Evolutionary conservation across 2,113 vertebrate genomes (phyloP).

Genomic region (Tilapia sparmanii): DNA sequence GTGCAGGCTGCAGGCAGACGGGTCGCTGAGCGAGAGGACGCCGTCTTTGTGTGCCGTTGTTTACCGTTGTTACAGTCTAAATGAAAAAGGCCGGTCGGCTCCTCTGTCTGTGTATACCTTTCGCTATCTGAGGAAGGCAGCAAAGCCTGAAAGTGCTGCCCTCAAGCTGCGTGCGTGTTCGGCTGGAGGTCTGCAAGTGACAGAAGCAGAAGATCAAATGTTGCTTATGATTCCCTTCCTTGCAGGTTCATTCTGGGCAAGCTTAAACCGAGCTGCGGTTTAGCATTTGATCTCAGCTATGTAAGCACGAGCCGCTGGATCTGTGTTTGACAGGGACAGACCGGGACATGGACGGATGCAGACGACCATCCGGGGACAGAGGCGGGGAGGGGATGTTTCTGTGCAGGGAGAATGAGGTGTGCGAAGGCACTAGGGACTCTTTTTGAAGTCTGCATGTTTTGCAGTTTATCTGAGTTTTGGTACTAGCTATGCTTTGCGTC

Average conservation of each 20-base stretch:
- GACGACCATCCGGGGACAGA: constrained; percentile 7
- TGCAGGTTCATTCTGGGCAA: constrained; percentile 48
- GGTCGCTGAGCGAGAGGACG: constrained; percentile 33
- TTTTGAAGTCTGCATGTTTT: constrained; percentile 39
- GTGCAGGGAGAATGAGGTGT: neutral
- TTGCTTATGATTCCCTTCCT: constrained; percentile 55
- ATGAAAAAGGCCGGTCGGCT: constrained; percentile 58
- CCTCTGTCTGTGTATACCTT: constrained; percentile 50
- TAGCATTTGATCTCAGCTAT: constrained; percentile 51
- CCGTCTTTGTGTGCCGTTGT: constrained; percentile 57
- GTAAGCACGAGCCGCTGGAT: constrained; percentile 17
- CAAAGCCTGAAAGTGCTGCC: constrained; percentile 60
- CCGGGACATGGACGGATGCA: constrained; percentile 24
- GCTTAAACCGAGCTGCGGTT: constrained; percentile 35
- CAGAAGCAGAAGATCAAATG: constrained; percentile 60
- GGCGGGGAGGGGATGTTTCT: constrained; percentile 1
- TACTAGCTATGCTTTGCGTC: neutral
- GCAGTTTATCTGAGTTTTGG: constrained; percentile 36
- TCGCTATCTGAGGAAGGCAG: constrained; percentile 35
- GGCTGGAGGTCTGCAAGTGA: constrained; percentile 52
- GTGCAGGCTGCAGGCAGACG: constrained; percentile 56
- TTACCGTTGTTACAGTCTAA: constrained; percentile 49
- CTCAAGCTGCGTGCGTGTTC: constrained; percentile 51
- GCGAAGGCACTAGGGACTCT: constrained; percentile 17
- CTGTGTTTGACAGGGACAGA: constrained; percentile 42